Conservation (phyloP, 2,888 invertebrate species). For the Diachrysia chrysitis region DNA sequence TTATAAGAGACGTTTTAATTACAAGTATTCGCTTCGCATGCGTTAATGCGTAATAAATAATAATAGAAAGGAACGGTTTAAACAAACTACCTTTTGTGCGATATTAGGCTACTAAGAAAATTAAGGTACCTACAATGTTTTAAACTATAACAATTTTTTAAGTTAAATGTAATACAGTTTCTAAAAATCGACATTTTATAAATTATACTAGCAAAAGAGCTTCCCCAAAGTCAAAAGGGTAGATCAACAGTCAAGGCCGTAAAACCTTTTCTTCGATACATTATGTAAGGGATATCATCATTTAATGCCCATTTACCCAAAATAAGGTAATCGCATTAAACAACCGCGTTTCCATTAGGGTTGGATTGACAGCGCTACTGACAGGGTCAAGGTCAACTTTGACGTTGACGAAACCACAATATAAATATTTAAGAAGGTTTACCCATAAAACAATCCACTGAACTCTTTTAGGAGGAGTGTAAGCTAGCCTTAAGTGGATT, state of each 20-base stretch:
- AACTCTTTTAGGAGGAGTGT: too few relatives aligned
- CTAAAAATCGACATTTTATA: too few relatives aligned
- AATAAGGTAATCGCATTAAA: conserved; percentile 51
- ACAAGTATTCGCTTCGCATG: too few relatives aligned
- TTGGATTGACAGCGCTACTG: conserved; percentile 49
- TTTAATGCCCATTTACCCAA: conserved; percentile 30
- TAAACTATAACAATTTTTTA: too few relatives aligned
- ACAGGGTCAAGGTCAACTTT: conserved; percentile 47
- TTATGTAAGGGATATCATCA: background rate
- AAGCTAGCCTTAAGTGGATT: background rate
- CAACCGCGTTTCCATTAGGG: conserved; percentile 38
- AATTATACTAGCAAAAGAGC: too few relatives aligned
- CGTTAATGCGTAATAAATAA: too few relatives aligned
- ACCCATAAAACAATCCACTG: conserved; percentile 5
- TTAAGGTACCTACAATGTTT: too few relatives aligned
- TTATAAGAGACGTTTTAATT: too few relatives aligned
- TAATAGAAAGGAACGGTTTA: too few relatives aligned
- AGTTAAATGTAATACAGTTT: too few relatives aligned
- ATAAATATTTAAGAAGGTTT: conserved; percentile 19
- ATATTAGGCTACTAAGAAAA: too few relatives aligned
- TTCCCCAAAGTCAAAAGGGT: background rate
- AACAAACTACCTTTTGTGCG: too few relatives aligned
- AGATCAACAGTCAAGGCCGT: background rate
- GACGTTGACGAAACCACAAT: conserved; percentile 37
- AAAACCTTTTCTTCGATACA: conserved; percentile 1